Evolutionary conservation across 2,888 invertebrate species (phyloP).

Genomic region (Urechis unicinctus): DNA sequence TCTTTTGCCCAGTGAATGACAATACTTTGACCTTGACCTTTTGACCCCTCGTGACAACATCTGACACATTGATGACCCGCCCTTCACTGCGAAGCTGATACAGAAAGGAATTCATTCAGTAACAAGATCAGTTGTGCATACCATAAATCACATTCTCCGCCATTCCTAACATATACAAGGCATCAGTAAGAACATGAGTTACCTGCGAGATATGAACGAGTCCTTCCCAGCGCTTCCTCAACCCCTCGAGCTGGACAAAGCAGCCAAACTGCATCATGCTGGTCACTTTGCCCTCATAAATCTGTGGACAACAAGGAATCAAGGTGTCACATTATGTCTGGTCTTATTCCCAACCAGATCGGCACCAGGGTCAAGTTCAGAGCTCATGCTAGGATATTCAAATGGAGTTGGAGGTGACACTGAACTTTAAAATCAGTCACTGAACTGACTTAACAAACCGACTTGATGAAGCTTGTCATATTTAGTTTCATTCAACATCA

Average conservation of each 20-base stretch:
- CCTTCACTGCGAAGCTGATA: constrained; percentile 80
- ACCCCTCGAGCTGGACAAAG: constrained; percentile 89
- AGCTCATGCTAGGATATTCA: too few relatives aligned
- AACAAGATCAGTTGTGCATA: too few relatives aligned
- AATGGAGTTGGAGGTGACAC: too few relatives aligned
- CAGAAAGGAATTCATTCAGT: background rate
- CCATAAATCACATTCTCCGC: too few relatives aligned
- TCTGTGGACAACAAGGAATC: constrained; percentile 52
- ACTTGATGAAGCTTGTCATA: too few relatives aligned
- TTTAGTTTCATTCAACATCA: too few relatives aligned
- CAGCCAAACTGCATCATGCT: constrained; percentile 98
- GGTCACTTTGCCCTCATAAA: constrained; percentile 88
- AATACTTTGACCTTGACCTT: constrained; percentile 76
- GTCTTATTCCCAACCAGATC: too few relatives aligned
- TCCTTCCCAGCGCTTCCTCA: constrained; percentile 84
- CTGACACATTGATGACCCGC: constrained; percentile 85
- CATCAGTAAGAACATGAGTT: background rate
- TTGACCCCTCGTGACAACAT: constrained; percentile 84
- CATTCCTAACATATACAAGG: too few relatives aligned
- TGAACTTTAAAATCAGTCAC: too few relatives aligned
- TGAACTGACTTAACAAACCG: too few relatives aligned
- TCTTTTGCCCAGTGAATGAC: constrained; percentile 87
- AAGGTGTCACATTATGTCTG: background rate
- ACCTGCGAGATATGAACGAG: constrained; percentile 86
- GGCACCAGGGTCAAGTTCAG: too few relatives aligned